A percentile compares a stretch with the other conserved stretches of the same genome.
These are phyloP conservation scores for Coreoperca whiteheadi DNA, from an alignment of 2,113 vertebrate species.

Conservation along the genomic window DNA sequence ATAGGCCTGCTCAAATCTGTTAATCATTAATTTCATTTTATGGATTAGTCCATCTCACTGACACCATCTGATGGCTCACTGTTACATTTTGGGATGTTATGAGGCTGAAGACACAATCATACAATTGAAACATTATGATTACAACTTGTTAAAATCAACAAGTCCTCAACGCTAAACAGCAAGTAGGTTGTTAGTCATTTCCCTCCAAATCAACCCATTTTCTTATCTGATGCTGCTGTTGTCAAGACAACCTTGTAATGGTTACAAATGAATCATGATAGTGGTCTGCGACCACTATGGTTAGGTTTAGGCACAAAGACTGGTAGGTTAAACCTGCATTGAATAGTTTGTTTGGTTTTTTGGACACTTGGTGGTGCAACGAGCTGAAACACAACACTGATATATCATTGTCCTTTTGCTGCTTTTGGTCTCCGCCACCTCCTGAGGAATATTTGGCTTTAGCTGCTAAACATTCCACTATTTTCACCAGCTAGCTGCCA, in stretches of 20 bases:
- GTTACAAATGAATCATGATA: neutral
- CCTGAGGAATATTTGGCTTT: neutral
- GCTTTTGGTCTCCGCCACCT: neutral
- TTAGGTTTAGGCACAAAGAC: neutral
- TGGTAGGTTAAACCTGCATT: neutral
- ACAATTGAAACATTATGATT: neutral
- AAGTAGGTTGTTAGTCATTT: neutral
- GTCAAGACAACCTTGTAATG: neutral
- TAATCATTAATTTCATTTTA: conserved; percentile 56
- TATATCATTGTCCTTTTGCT: neutral
- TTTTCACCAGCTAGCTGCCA: conserved; percentile 7
- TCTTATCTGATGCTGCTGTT: neutral
- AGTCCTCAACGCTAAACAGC: neutral
- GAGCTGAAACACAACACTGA: neutral
- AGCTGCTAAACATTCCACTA: neutral
- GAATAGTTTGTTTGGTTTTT: neutral
- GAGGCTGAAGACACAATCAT: neutral
- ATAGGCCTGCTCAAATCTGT: conserved; percentile 46
- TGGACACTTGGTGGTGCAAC: neutral
- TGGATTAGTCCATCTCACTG: conserved; percentile 29
- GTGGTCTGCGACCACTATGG: neutral
- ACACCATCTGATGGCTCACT: conserved; percentile 33
- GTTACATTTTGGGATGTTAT: conserved; percentile 25
- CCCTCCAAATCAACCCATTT: neutral
- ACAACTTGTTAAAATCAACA: conserved; percentile 6